Percentiles rank a stretch among this genome's conserved stretches.
Evolutionary conservation across 1,140 invertebrate species (phyloP).

Genomic region (Drosophila punjabiensis): DNA sequence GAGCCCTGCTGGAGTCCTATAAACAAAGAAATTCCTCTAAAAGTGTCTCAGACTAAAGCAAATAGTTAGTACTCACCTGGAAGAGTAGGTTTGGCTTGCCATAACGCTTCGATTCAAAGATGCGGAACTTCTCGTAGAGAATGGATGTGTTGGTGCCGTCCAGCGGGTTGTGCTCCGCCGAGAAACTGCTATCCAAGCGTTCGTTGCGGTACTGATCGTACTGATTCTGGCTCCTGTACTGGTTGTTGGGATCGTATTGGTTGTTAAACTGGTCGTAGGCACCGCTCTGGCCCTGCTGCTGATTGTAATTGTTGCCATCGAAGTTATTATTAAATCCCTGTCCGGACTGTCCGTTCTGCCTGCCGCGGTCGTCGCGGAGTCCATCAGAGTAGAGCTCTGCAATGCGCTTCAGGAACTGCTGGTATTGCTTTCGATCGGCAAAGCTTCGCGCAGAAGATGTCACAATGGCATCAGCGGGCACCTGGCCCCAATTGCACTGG

Average conservation of each 20-base stretch:
- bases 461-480: slow-evolving; percentile 95
- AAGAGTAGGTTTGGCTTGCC: slow-evolving; percentile 89
- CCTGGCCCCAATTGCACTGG: slow-evolving; percentile 94
- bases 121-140: slow-evolving; percentile 87
- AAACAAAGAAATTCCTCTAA: slow-evolving; percentile 27
- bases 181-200: slow-evolving; percentile 75
- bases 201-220: slow-evolving; percentile 70
- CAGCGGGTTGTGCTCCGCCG: slow-evolving; percentile 51
- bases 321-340: slow-evolving; percentile 47
- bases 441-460: slow-evolving; percentile 91
- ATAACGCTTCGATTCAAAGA: slow-evolving; percentile 91
- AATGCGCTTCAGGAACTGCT: slow-evolving; percentile 87
- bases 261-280: slow-evolving; percentile 59
- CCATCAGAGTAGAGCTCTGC: slow-evolving; percentile 85
- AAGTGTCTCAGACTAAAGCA: neutral
- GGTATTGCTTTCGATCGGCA: slow-evolving; percentile 88
- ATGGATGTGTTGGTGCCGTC: slow-evolving; percentile 74
- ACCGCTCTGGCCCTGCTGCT: slow-evolving; percentile 46
- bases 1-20: slow-evolving; percentile 90
- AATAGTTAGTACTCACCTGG: slow-evolving; percentile 86
- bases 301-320: slow-evolving; percentile 55
- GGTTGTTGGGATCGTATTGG: slow-evolving; percentile 67
- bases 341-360: slow-evolving; percentile 40
- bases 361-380: slow-evolving; percentile 49
- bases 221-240: slow-evolving; percentile 46